Conservation (phyloP, 1,140 invertebrate genomes). For the Dendrolimus kikuchii region DNA sequence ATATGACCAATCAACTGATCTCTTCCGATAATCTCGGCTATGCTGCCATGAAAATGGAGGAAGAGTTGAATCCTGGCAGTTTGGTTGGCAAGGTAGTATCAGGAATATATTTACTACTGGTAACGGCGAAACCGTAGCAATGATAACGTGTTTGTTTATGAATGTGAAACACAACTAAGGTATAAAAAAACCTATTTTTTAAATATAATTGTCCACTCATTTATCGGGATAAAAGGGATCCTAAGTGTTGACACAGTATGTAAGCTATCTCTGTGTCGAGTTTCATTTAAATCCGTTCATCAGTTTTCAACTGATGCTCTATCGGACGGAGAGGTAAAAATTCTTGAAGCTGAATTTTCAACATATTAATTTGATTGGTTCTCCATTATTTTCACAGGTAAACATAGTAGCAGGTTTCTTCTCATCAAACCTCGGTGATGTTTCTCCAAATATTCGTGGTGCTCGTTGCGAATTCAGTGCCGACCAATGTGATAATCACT, state of each 20-base stretch:
- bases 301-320: too few relatives aligned
- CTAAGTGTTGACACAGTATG: too few relatives aligned
- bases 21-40: constrained; percentile 96
- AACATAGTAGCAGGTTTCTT: constrained; percentile 92
- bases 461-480: constrained; percentile 87
- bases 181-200: neutral
- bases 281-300: too few relatives aligned
- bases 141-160: neutral
- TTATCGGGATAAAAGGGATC: neutral
- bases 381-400: constrained; percentile 73
- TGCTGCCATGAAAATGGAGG: constrained; percentile 88
- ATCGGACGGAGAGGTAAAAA: too few relatives aligned
- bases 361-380: neutral
- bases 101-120: neutral
- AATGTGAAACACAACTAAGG: too few relatives aligned
- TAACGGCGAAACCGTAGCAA: neutral
- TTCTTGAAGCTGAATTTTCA: too few relatives aligned
- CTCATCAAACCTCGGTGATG: constrained; percentile 90
- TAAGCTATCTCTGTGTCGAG: too few relatives aligned
- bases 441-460: constrained; percentile 90
- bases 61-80: constrained; percentile 78
- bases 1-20: constrained; percentile 92
- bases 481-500: constrained; percentile 80
- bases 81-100: constrained; percentile 79
- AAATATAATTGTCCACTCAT: neutral